These are phyloP conservation scores for Solenodon paradoxus DNA, from an alignment of 2,113 vertebrate genomes.

Conservation along the genomic window DNA sequence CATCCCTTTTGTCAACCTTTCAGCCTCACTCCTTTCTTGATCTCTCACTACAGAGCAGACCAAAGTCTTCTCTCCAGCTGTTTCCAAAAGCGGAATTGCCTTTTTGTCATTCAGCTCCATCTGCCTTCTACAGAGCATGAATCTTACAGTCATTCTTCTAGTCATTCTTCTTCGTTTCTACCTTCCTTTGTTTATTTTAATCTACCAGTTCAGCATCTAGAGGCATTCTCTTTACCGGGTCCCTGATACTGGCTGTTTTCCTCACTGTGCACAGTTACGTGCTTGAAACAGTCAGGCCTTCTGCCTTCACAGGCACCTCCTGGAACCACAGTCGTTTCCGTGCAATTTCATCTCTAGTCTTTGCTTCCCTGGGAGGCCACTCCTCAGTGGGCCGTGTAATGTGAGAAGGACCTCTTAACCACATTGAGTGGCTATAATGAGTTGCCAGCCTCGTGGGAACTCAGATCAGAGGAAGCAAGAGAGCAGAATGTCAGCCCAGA, in stretches of 20 bases:
- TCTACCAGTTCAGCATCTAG: background rate
- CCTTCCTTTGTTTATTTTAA: background rate
- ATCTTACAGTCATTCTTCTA: background rate
- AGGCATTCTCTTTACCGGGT: background rate
- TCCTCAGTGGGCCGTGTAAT: conserved; percentile 54
- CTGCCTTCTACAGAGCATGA: background rate
- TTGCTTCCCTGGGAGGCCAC: conserved; percentile 12
- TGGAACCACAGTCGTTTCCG: conserved; percentile 27
- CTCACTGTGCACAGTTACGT: background rate
- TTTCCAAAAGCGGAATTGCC: background rate
- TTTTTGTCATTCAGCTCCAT: background rate
- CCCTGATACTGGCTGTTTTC: background rate
- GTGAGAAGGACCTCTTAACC: conserved; percentile 75
- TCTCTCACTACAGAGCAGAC: background rate
- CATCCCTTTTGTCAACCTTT: background rate
- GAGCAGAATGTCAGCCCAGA: conserved; percentile 70
- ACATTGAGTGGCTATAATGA: conserved; percentile 73
- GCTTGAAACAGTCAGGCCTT: background rate
- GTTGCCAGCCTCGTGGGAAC: conserved; percentile 70
- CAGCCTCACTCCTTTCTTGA: background rate
- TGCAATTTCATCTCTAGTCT: conserved; percentile 48
- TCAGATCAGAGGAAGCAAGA: conserved; percentile 70
- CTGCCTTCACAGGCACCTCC: background rate
- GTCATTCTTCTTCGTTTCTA: background rate
- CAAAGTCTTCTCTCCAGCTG: background rate